These are phyloP conservation scores for Trialeurodes vaporariorum DNA, from an alignment of 1,140 invertebrate species.

Conservation along the genomic window DNA sequence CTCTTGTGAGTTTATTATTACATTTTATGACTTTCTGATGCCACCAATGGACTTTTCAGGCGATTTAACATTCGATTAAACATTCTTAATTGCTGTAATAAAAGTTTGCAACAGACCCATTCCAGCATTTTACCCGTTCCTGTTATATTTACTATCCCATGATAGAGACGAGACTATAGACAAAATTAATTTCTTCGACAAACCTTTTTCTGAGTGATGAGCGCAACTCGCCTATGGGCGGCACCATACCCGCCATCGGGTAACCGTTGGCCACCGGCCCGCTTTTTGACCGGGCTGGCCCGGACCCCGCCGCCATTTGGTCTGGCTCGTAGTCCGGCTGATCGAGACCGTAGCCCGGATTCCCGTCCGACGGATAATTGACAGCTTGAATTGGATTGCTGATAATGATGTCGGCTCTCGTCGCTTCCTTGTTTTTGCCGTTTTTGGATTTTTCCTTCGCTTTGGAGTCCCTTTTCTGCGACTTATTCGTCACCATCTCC, in stretches of 20 bases:
- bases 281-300: slow-evolving; percentile 2
- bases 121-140: too few relatives aligned
- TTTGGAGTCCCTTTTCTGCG: neutral
- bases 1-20: too few relatives aligned
- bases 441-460: neutral
- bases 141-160: too few relatives aligned
- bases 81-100: too few relatives aligned
- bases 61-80: too few relatives aligned
- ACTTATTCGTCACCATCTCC: too few relatives aligned
- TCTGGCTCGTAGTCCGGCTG: neutral
- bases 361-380: neutral
- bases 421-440: neutral
- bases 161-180: too few relatives aligned
- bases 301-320: neutral
- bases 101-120: too few relatives aligned
- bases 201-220: slow-evolving; percentile 9
- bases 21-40: too few relatives aligned
- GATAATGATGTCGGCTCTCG: neutral
- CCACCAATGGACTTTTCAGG: too few relatives aligned
- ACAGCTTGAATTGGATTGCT: slow-evolving; percentile 1
- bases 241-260: neutral
- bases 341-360: slow-evolving; percentile 1
- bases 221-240: slow-evolving; percentile 9
- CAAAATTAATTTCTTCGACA: too few relatives aligned
- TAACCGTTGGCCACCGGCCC: neutral